phyloP scores from a whole-genome alignment of 2,888 invertebrate species.

The Eupithecia subumbrata region DNA sequence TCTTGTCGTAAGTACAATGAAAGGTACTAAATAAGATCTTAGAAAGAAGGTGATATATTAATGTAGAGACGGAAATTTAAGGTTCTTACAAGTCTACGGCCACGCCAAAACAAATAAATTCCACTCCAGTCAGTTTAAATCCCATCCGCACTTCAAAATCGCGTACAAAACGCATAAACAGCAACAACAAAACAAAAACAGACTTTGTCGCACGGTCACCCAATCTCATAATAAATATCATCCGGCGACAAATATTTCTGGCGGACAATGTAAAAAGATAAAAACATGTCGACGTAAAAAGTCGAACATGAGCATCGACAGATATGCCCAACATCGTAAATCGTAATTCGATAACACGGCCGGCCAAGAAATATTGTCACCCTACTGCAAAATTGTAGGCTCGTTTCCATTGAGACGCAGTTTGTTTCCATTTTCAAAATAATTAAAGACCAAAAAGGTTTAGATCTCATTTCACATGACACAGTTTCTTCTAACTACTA shows the following conservation, averaged over 20 bases:
- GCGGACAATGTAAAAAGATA: slow-evolving; percentile 66
- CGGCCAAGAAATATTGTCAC: slow-evolving; percentile 58
- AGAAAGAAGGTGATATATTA: background rate
- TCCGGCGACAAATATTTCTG: slow-evolving; percentile 54
- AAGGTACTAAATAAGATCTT: background rate
- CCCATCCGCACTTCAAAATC: slow-evolving; percentile 9
- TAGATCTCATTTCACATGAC: background rate
- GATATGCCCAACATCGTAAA: slow-evolving; percentile 72
- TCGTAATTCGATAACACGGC: slow-evolving; percentile 78
- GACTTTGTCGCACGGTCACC: slow-evolving; percentile 40
- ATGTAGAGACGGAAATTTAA: background rate
- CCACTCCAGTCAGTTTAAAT: slow-evolving; percentile 3
- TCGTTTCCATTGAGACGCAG: slow-evolving; percentile 19
- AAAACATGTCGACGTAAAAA: slow-evolving; percentile 51
- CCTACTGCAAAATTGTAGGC: slow-evolving; percentile 41
- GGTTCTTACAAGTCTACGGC: background rate
- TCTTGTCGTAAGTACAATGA: background rate
- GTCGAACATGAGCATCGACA: slow-evolving; percentile 69
- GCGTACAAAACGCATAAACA: slow-evolving; percentile 33
- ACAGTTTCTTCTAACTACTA: background rate
- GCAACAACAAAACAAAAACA: slow-evolving; percentile 39
- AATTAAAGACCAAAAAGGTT: background rate
- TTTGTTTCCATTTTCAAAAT: slow-evolving; percentile 22
- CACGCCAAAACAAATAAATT: slow-evolving; percentile 7
- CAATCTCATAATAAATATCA: slow-evolving; percentile 46